Percentiles rank a stretch among this genome's conserved stretches.
These are phyloP conservation scores for Poecilus cupreus DNA, from an alignment of 2,888 invertebrate genomes.

Conservation along the genomic window DNA sequence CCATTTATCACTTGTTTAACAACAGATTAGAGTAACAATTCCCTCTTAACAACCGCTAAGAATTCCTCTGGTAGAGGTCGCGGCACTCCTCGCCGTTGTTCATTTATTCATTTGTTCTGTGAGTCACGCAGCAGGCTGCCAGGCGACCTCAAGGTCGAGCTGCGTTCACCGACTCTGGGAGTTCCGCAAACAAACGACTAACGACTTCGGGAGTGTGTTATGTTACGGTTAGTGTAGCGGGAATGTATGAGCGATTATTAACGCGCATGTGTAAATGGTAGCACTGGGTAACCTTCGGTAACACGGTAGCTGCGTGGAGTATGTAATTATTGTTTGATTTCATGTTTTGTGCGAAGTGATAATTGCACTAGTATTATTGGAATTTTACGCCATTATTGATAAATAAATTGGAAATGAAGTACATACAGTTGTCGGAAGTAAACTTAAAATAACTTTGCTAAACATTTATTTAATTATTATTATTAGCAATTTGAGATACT, in stretches of 20 bases:
- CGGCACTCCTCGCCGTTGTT: background rate
- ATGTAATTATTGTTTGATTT: background rate
- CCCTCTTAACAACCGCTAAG: background rate
- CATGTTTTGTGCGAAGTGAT: background rate
- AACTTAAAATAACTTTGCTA: too few species aligned
- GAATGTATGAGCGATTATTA: background rate
- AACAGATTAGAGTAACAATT: background rate
- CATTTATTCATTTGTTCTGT: background rate
- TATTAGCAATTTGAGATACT: too few species aligned
- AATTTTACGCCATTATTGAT: too few species aligned
- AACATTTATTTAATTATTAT: too few species aligned
- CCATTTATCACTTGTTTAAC: background rate
- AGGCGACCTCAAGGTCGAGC: slow-evolving; percentile 4
- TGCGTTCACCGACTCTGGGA: slow-evolving; percentile 30
- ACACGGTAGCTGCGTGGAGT: background rate
- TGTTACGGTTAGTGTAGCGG: background rate
- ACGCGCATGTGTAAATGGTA: background rate
- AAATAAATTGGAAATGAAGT: too few species aligned
- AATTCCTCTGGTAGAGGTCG: background rate
- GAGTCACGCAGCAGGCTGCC: background rate
- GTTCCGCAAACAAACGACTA: slow-evolving; percentile 25
- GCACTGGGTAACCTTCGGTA: background rate
- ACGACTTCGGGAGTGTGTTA: background rate
- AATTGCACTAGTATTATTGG: too few species aligned
- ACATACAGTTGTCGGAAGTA: too few species aligned